Evolutionary conservation across 2,797 vertebrate species (phyloP).

Genomic region (Syngnathus rostellatus): DNA sequence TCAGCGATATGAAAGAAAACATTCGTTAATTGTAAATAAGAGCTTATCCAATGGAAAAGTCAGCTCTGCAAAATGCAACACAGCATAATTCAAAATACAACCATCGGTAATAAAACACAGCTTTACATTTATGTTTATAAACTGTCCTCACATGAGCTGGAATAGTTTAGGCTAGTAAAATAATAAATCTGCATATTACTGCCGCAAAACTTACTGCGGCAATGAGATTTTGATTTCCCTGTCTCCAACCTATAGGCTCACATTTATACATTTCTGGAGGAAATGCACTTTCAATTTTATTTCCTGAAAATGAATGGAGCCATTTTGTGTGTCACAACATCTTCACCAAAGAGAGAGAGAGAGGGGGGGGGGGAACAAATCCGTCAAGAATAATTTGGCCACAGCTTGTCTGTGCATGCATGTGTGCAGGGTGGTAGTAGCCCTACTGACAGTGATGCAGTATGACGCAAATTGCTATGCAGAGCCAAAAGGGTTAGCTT

Average conservation of each 20-base stretch:
- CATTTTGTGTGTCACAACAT: slow-evolving; percentile 8
- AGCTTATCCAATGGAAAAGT: not conserved
- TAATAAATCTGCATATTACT: not conserved
- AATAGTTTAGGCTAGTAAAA: not conserved
- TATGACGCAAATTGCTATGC: slow-evolving; percentile 37
- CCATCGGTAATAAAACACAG: not conserved
- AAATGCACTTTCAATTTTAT: not conserved
- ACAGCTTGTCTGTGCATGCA: too few relatives aligned
- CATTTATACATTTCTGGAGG: not conserved
- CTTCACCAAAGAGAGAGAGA: slow-evolving; percentile 2
- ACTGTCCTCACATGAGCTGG: not conserved
- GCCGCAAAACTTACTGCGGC: not conserved
- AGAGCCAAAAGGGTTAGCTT: slow-evolving; percentile 31
- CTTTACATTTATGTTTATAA: not conserved
- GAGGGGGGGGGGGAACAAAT: not conserved
- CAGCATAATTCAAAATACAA: not conserved
- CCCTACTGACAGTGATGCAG: slow-evolving; percentile 15
- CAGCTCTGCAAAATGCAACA: not conserved
- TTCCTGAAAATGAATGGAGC: slow-evolving; percentile 7
- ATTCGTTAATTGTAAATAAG: not conserved
- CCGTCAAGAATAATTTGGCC: slow-evolving; percentile 11
- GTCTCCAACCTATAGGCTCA: not conserved
- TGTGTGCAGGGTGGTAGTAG: too few relatives aligned
- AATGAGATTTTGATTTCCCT: not conserved
- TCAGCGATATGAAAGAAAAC: not conserved